phyloP scores from a whole-genome alignment of 2,113 vertebrate species.

The Pseudonaja textilis region DNA sequence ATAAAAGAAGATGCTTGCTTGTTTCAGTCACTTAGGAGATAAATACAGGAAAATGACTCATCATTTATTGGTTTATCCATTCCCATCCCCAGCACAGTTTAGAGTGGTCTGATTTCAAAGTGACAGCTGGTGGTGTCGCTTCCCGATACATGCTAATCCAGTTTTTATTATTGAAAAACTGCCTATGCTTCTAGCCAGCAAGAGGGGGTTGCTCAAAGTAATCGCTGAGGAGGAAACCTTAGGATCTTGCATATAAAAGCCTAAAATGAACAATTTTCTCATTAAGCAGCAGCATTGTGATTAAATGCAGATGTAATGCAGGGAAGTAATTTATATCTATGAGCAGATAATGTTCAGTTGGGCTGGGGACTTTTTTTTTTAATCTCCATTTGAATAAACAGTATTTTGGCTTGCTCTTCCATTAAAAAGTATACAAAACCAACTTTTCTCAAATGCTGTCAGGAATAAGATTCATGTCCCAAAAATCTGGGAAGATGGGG shows the following conservation, averaged over 20 bases:
- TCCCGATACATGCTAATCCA: slow-evolving; percentile 98
- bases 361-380: neutral
- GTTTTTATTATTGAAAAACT: slow-evolving; percentile 99
- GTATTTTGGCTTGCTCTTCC: neutral
- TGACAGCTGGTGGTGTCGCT: slow-evolving; percentile 96
- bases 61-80: slow-evolving; percentile 86
- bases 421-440: slow-evolving; percentile 12
- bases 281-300: slow-evolving; percentile 65
- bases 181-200: slow-evolving; percentile 83
- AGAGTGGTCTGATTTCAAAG: slow-evolving; percentile 90
- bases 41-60: slow-evolving; percentile 75
- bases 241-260: slow-evolving; percentile 68
- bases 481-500: neutral
- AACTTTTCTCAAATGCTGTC: neutral
- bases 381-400: neutral
- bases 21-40: slow-evolving; percentile 69
- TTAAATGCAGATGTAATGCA: slow-evolving; percentile 67
- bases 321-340: slow-evolving; percentile 61
- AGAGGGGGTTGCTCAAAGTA: slow-evolving; percentile 79
- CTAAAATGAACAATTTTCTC: slow-evolving; percentile 72
- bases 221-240: slow-evolving; percentile 77
- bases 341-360: slow-evolving; percentile 42
- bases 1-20: slow-evolving; percentile 58
- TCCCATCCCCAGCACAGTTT: slow-evolving; percentile 79
- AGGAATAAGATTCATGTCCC: neutral